phyloP scores from a whole-genome alignment of 2,797 vertebrate species.

The Sebastes hubbsi region DNA sequence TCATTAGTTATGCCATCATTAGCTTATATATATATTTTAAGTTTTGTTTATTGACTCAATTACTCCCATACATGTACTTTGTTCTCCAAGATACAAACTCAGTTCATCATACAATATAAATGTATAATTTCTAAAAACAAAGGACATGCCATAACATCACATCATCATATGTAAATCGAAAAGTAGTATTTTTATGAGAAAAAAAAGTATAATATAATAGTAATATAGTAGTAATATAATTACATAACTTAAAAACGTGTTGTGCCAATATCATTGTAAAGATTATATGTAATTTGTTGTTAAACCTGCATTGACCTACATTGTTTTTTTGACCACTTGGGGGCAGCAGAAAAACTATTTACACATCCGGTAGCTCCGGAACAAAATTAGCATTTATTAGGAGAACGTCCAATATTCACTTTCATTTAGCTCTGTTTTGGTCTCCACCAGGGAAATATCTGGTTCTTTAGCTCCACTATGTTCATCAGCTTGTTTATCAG shows the following conservation, averaged over 20 bases:
- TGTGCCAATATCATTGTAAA: not conserved
- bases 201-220: too few species aligned
- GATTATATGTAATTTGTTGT: not conserved
- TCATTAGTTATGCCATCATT: too few species aligned
- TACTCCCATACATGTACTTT: too few species aligned
- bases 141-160: too few species aligned
- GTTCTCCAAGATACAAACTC: too few species aligned
- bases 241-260: not conserved
- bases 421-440: not conserved
- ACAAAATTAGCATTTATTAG: not conserved
- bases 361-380: not conserved
- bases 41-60: too few species aligned
- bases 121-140: too few species aligned
- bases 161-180: too few species aligned
- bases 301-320: not conserved
- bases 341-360: not conserved
- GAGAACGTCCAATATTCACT: not conserved
- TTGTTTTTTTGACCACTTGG: too few species aligned
- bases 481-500: not conserved
- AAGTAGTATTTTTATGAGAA: too few species aligned
- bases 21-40: rapidly evolving
- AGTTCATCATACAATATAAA: too few species aligned
- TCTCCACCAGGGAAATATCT: not conserved
- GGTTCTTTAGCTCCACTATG: not conserved
- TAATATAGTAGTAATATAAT: not conserved